phyloP scores from a whole-genome alignment of 1,140 invertebrate genomes.

The Drosophila bifasciata region DNA sequence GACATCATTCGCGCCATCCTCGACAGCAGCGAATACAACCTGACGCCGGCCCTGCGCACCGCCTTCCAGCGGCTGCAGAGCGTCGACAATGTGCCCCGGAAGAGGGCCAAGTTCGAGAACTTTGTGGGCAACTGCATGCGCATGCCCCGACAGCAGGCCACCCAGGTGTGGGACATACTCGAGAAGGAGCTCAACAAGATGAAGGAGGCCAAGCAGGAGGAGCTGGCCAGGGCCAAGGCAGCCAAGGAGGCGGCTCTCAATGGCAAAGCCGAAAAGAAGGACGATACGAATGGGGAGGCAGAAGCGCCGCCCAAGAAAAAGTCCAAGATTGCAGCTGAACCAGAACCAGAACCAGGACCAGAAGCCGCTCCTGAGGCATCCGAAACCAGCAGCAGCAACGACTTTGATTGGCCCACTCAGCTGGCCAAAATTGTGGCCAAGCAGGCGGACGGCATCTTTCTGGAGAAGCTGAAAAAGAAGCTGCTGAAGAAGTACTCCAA shows the following conservation, averaged over 20 bases:
- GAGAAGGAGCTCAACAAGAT: conserved; percentile 87
- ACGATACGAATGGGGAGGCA: conserved; percentile 7
- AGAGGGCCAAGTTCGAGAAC: conserved; percentile 94
- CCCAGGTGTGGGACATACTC: conserved; percentile 89
- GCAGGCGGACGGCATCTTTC: conserved; percentile 65
- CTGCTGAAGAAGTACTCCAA: conserved; percentile 86
- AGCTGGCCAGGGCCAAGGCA: conserved; percentile 55
- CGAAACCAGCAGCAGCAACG: conserved; percentile 21
- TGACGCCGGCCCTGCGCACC: conserved; percentile 85
- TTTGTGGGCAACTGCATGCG: conserved; percentile 88
- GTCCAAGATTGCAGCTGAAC: conserved; percentile 39
- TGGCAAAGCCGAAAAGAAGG: too few species aligned
- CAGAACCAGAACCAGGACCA: background rate
- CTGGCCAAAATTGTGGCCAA: conserved; percentile 57
- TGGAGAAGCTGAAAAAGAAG: conserved; percentile 85
- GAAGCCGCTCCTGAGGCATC: conserved; percentile 63
- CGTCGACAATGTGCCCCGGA: conserved; percentile 95
- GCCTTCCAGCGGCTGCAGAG: conserved; percentile 90
- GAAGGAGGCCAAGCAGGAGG: conserved; percentile 78
- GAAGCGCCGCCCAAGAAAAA: conserved; percentile 66
- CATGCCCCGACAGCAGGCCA: conserved; percentile 85
- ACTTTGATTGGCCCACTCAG: conserved; percentile 63
- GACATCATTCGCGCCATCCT: conserved; percentile 91
- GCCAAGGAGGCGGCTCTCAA: conserved; percentile 30
- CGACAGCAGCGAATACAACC: conserved; percentile 85